Conservation (phyloP, 37 sponge, comb jelly and placozoan species). For the Halisarca cf. caerulea region DNA sequence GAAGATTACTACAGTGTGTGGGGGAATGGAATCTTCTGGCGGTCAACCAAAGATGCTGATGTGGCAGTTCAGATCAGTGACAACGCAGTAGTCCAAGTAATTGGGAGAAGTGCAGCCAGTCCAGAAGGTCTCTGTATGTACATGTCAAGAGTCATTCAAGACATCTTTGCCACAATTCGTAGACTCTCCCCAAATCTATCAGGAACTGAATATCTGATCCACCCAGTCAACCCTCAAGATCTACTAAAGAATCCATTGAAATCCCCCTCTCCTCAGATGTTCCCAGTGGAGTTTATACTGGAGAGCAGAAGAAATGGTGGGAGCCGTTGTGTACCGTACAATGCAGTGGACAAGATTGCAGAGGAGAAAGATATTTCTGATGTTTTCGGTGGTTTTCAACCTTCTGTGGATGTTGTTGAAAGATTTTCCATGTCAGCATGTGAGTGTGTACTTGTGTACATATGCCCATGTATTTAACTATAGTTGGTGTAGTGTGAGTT, state of each 20-base stretch:
- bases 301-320: too few species aligned
- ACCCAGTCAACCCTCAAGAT: neutral
- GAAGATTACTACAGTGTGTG: slow-evolving; percentile 9
- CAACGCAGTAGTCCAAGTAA: slow-evolving; percentile 4
- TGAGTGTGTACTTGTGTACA: too few species aligned
- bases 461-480: too few species aligned
- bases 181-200: neutral
- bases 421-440: too few species aligned
- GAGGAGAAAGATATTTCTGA: too few species aligned
- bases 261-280: neutral
- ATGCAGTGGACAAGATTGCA: too few species aligned
- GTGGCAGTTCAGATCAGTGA: slow-evolving; percentile 10
- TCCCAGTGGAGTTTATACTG: neutral
- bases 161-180: slow-evolving; percentile 2
- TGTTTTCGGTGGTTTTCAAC: too few species aligned
- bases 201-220: neutral
- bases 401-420: too few species aligned
- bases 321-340: too few species aligned
- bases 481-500: too few species aligned
- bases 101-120: neutral
- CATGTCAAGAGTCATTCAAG: neutral
- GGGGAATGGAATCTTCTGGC: slow-evolving; percentile 23
- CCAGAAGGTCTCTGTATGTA: neutral
- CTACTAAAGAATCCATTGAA: neutral
- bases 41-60: neutral